Base-by-base conservation (phyloP, 2,888 invertebrate species). In the Drosophila monieri region DNA sequence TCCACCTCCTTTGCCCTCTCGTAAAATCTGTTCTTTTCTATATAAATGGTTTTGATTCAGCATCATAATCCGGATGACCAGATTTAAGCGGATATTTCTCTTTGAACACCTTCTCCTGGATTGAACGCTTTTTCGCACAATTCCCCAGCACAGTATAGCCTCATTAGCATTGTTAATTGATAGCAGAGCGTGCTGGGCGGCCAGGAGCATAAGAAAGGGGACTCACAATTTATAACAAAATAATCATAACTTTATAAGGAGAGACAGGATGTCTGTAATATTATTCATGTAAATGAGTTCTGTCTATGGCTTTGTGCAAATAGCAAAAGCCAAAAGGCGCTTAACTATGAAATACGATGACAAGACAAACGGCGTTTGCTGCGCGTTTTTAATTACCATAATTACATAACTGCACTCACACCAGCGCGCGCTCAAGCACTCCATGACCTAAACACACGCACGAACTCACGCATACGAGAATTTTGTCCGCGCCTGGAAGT, bases 381-480 rank as follows among this genome's bases (percentile, higher is more conserved):
- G 75, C 65, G 78, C 62, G 78, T 80, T 84, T 84, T 84, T 81
- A 81, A 81, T 88, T 81, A 81, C 88, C 81, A 88, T 88, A 88
- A 81, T 81, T 81, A 88, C 85, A 88, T 77, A 81, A 84, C 74
- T 86, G 66, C 75, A 74, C 80, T 72, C 70, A 44, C 48, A 52
- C 47, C 41, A 43, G 18, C 32, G 14, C 43, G 5, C 27, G 23
- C 23, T 25, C 18, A 12, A 9, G 39, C 71, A 64, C 56, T 56
- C 58, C 48, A 41, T 15, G n/a, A 18, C 14, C 39, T 18, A 41
- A 54, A 30, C 65, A 21, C 39, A 52, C 49, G 55, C 52, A 53
- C 74, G 39, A 25, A 46, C 54, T 43, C 52, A 57, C 49, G 65
- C 73, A 54, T 53, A 53, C 44, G 62, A 66, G 65, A 72, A 70